Evolutionary conservation across 1,140 invertebrate species (phyloP).

Genomic region (Phymorhynchus buccinoides): DNA sequence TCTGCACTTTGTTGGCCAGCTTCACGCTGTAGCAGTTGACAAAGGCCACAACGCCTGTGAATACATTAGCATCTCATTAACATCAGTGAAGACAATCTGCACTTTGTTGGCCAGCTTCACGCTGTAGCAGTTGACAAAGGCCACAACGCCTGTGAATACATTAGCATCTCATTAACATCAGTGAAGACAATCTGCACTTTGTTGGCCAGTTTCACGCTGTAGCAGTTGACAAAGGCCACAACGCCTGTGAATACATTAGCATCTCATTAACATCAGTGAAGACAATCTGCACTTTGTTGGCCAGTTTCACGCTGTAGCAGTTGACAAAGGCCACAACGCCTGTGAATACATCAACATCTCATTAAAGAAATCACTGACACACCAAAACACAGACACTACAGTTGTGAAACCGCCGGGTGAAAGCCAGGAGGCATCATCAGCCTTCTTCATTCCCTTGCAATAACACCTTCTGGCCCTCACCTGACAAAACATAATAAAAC

Average conservation of each 20-base stretch:
- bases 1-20: slow-evolving; percentile 89
- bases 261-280: too few relatives aligned
- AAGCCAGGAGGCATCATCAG: too few relatives aligned
- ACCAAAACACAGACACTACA: too few relatives aligned
- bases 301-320: slow-evolving; percentile 89
- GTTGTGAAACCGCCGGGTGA: too few relatives aligned
- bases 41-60: slow-evolving; percentile 79
- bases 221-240: slow-evolving; percentile 90
- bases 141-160: slow-evolving; percentile 76
- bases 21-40: slow-evolving; percentile 91
- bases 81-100: too few relatives aligned
- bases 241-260: slow-evolving; percentile 60
- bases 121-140: slow-evolving; percentile 90
- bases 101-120: too few relatives aligned
- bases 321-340: slow-evolving; percentile 86
- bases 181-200: too few relatives aligned
- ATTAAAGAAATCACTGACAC: too few relatives aligned
- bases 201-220: slow-evolving; percentile 89
- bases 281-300: too few relatives aligned
- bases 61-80: not conserved
- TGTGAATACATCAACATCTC: too few relatives aligned
- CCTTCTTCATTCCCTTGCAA: too few relatives aligned
- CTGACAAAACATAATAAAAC: not conserved
- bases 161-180: slow-evolving; percentile 52
- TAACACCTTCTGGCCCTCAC: too few relatives aligned